Percentiles rank a stretch among this genome's conserved stretches.
These are phyloP conservation scores for Notocelia uddmanniana DNA, from an alignment of 2,888 invertebrate genomes.

Conservation along the genomic window DNA sequence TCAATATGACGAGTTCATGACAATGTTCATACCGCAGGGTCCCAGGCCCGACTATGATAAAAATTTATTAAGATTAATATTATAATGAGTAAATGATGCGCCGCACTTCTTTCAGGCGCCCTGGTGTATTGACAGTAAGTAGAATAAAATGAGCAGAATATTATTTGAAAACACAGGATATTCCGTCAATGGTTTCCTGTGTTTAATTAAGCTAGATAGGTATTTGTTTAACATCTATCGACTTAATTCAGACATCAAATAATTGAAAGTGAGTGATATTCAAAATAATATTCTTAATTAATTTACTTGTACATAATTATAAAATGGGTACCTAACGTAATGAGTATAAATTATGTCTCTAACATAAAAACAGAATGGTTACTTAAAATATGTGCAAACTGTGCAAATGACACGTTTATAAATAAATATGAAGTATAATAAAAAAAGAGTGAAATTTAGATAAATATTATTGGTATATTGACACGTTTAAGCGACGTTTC, in stretches of 20 bases:
- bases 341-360: neutral
- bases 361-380: neutral
- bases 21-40: no score
- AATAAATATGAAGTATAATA: neutral
- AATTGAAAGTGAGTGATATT: neutral
- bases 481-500: slow-evolving; percentile 46
- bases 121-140: neutral
- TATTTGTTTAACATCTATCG: slow-evolving; percentile 2
- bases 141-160: neutral
- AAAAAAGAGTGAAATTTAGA: neutral
- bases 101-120: neutral
- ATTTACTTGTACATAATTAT: neutral
- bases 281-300: neutral
- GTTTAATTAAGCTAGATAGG: slow-evolving; percentile 13
- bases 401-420: neutral
- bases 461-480: neutral
- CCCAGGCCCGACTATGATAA: no score
- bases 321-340: neutral
- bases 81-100: neutral
- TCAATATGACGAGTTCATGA: no score
- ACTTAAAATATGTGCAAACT: neutral
- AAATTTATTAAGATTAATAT: no score
- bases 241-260: neutral
- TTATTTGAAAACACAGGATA: slow-evolving; percentile 16
- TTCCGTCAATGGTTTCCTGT: slow-evolving; percentile 1